Conservation (phyloP, 2,888 invertebrate genomes). For the Metalampra italica region DNA sequence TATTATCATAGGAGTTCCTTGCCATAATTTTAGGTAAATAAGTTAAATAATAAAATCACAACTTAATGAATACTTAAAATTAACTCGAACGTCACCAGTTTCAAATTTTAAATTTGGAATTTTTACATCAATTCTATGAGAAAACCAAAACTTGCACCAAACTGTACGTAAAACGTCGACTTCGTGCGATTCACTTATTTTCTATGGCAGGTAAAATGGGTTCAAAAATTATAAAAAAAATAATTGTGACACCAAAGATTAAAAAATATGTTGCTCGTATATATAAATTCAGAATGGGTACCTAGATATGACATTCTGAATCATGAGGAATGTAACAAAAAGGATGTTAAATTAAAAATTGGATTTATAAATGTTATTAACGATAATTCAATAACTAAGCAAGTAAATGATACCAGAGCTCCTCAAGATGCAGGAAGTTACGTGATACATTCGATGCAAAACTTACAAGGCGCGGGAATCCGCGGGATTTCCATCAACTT, state of each 20-base stretch:
- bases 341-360: conserved; percentile 1
- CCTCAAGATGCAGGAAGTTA: not conserved
- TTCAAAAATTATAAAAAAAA: conserved; percentile 64
- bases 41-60: conserved; percentile 76
- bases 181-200: conserved; percentile 65
- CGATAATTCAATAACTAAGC: not conserved
- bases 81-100: conserved; percentile 57
- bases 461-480: conserved; percentile 3
- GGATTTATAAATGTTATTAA: not conserved
- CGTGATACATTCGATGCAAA: conserved; percentile 1
- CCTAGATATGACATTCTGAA: not conserved
- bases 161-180: conserved; percentile 38
- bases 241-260: conserved; percentile 46
- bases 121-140: conserved; percentile 25
- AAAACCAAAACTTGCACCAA: conserved; percentile 20
- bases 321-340: not conserved
- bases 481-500: conserved; percentile 25
- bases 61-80: conserved; percentile 77
- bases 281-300: conserved; percentile 9
- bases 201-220: conserved; percentile 74
- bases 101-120: conserved; percentile 55
- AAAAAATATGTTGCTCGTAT: conserved; percentile 35
- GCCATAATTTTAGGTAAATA: conserved; percentile 77
- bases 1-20: conserved; percentile 73
- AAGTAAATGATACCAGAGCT: not conserved